Evolutionary conservation across 2,113 vertebrate genomes (phyloP).

Genomic region (Gnathonemus longibarbis): DNA sequence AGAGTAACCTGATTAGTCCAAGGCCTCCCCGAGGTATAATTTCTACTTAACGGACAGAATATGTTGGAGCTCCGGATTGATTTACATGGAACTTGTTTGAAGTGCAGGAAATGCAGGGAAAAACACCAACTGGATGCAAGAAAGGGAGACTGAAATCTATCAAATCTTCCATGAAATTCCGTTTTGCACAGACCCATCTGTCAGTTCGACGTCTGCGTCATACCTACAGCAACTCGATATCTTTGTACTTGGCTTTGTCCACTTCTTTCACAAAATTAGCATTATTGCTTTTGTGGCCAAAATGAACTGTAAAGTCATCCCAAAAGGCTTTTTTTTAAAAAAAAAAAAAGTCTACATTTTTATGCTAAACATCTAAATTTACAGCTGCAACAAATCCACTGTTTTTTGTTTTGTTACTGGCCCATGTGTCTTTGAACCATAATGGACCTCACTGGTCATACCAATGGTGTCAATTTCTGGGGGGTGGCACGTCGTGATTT

Average conservation of each 20-base stretch:
- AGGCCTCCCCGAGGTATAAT: neutral
- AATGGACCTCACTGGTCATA: neutral
- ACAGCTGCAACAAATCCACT: conserved; percentile 22
- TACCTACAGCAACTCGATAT: conserved; percentile 11
- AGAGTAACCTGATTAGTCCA: neutral
- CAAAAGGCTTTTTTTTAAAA: neutral
- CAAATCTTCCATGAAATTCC: neutral
- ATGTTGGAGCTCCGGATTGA: neutral
- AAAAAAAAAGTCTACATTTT: conserved; percentile 14
- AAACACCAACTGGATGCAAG: neutral
- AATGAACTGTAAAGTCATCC: conserved; percentile 11
- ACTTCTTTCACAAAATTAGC: conserved; percentile 22
- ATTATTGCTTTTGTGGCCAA: conserved; percentile 9
- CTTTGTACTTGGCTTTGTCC: conserved; percentile 26
- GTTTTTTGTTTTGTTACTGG: conserved; percentile 19
- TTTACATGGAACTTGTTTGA: neutral
- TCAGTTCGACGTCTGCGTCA: conserved; percentile 5
- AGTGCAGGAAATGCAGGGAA: neutral
- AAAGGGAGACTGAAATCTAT: neutral
- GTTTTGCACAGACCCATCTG: neutral
- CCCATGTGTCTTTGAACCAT: conserved; percentile 4
- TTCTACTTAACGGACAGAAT: neutral
- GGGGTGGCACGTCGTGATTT: conserved; percentile 13
- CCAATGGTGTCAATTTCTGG: neutral
- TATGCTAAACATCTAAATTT: conserved; percentile 27